Conservation (phyloP, 2,797 vertebrate genomes). For the Ictinia mississippiensis region DNA sequence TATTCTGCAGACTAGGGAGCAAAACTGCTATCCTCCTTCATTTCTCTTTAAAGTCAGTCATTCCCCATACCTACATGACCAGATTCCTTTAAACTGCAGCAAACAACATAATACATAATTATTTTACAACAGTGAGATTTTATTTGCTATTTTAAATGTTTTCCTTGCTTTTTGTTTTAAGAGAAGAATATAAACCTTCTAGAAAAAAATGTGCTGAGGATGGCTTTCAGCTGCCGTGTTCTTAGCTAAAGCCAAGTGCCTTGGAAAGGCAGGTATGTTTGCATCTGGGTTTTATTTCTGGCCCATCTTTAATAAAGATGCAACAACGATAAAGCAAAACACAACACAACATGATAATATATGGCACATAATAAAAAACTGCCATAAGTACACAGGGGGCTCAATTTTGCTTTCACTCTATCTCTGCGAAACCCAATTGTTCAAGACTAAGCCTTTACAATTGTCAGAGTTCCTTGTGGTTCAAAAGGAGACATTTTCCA, state of each 20-base stretch:
- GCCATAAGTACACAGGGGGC: constrained; percentile 27
- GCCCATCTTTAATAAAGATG: constrained; percentile 60
- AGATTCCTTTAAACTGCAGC: neutral
- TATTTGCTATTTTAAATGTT: constrained; percentile 18
- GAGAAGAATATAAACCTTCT: neutral
- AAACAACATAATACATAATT: neutral
- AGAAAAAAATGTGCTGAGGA: neutral
- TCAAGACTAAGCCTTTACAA: constrained; percentile 30
- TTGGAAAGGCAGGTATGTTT: constrained; percentile 51
- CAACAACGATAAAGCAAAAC: constrained; percentile 50
- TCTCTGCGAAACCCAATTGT: constrained; percentile 53
- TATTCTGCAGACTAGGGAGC: neutral
- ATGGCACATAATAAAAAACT: constrained; percentile 47
- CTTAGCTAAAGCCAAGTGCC: constrained; percentile 33
- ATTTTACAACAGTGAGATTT: constrained; percentile 18
- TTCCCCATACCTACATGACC: neutral
- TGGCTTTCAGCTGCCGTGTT: constrained; percentile 15
- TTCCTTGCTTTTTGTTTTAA: neutral
- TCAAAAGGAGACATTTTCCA: constrained; percentile 66
- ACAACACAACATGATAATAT: constrained; percentile 59
- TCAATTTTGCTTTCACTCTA: constrained; percentile 58
- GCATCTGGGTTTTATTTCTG: constrained; percentile 65
- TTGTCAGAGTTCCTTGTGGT: constrained; percentile 55
- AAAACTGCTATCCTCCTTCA: constrained; percentile 7
- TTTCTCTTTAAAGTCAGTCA: constrained; percentile 12